phyloP scores from a whole-genome alignment of 2,113 vertebrate species.

The Brachyhypopomus gauderio region DNA sequence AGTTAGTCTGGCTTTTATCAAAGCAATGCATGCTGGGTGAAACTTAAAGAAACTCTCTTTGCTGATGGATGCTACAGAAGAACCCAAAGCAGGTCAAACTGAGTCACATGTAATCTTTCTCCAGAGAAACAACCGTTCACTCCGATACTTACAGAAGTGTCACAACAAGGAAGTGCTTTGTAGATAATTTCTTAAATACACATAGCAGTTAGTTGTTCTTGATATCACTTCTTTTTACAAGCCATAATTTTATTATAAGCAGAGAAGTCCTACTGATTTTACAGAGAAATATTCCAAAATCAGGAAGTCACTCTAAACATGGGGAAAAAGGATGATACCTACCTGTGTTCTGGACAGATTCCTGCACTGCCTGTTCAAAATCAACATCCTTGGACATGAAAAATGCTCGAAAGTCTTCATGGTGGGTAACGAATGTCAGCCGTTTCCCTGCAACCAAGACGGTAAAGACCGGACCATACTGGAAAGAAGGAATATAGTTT shows the following conservation, averaged over 20 bases:
- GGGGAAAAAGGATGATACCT: constrained; percentile 22
- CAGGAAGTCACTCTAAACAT: too few species aligned
- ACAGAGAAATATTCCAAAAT: too few species aligned
- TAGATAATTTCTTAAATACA: too few species aligned
- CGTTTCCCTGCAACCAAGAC: constrained; percentile 76
- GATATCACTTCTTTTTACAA: too few species aligned
- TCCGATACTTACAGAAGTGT: too few species aligned
- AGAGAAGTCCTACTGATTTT: too few species aligned
- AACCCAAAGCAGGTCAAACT: constrained; percentile 1
- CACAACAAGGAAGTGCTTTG: too few species aligned
- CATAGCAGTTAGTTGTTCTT: too few species aligned
- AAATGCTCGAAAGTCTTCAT: constrained; percentile 76
- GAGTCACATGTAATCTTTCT: background rate
- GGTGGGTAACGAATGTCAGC: constrained; percentile 81
- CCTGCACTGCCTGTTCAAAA: constrained; percentile 81
- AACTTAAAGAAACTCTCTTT: constrained; percentile 76
- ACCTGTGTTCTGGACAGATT: constrained; percentile 76
- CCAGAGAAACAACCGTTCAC: background rate
- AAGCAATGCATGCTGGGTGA: constrained; percentile 68
- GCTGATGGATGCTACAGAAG: constrained; percentile 74
- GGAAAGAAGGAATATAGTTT: background rate
- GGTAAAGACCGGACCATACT: constrained; percentile 84
- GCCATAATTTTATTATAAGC: too few species aligned
- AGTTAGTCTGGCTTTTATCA: constrained; percentile 76
- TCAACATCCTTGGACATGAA: constrained; percentile 79